Evolutionary conservation across 2,113 vertebrate genomes (phyloP), one percentile per base, ranked within the genome.

Genomic region (Neofelis nebulosa): DNA sequence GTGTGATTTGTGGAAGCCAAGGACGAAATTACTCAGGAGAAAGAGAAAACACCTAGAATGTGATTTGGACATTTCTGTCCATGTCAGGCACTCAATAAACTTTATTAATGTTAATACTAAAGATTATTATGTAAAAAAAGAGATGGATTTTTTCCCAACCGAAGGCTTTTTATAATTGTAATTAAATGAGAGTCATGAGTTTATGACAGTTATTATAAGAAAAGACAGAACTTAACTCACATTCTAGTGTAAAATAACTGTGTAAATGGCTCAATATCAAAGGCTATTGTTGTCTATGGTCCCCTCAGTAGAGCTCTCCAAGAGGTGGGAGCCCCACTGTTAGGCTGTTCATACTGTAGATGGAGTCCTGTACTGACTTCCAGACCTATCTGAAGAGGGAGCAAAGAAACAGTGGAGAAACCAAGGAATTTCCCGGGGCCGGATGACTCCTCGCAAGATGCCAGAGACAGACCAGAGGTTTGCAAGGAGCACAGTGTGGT

Each of bases 351-450:
- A 31, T 2, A 63, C 9, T 45, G 23, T 2, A 86, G 10, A 15
- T 4, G 27, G 23, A 57, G 71, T 14, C 21, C 38, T 7, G 45
- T 1, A 45, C 21, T 9, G 5, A 36, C 18, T 16, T 23, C 31
- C 4, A 38, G 36, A 25, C 3, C 2, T 12, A n/a, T 15, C 5
- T 23, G 14, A 79, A 36, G 8, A 68, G 5, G 27, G 19, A 45
- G 18, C 36, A 16, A 52, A 2, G 27, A 41, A 19, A 36, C 2
- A 29, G 14, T 29, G 19, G 78, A 57, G 25, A 81, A 85, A 91
- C 3, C 16, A 2, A 41, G n/a, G 27, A 33, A 15, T 0, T 1
- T 1, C 33, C 25, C 2, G 0, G 18, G 41, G 27, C 7, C 5
- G 8, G 19, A 48, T 3, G 16, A 14, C 48, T 73, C 25, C 68